A percentile compares a stretch with the other conserved stretches of the same genome.
Conservation (phyloP, 2,888 invertebrate genomes). For the Lamellibrachia columna region DNA sequence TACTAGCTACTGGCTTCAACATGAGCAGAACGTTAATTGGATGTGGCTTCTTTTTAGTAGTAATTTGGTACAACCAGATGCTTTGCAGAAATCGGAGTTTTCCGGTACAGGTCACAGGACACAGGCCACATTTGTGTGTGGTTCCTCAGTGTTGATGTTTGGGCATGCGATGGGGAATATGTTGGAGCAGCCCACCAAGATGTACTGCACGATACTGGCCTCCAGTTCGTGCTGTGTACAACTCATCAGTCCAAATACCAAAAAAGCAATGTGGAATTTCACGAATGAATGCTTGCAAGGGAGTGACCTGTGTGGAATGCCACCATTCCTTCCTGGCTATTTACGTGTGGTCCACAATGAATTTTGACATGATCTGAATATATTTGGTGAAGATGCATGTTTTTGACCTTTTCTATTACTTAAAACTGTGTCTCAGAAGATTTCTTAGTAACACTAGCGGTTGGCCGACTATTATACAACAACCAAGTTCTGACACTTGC, state of each 20-base stretch:
- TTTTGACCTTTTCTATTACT: not conserved
- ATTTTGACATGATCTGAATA: not conserved
- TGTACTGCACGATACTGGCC: not conserved
- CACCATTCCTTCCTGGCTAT: not conserved
- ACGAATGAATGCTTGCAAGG: not conserved
- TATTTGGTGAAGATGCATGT: not conserved
- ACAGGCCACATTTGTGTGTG: not conserved
- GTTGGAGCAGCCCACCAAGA: not conserved
- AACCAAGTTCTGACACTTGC: not conserved
- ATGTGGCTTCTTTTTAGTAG: no score
- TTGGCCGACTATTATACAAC: not conserved
- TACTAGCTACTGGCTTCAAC: no score
- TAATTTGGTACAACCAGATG: no score
- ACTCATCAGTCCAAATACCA: not conserved
- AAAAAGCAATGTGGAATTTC: not conserved
- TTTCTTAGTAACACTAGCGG: not conserved
- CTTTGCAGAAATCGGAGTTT: no score
- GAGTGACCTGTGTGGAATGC: not conserved
- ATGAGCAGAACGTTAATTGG: no score
- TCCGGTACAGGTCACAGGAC: not conserved
- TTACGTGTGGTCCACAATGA: not conserved
- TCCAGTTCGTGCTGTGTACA: not conserved
- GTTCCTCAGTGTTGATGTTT: not conserved
- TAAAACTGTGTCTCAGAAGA: not conserved
- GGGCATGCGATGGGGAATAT: not conserved